Conservation (phyloP, 2,113 vertebrate species). For the Callospermophilus lateralis region DNA sequence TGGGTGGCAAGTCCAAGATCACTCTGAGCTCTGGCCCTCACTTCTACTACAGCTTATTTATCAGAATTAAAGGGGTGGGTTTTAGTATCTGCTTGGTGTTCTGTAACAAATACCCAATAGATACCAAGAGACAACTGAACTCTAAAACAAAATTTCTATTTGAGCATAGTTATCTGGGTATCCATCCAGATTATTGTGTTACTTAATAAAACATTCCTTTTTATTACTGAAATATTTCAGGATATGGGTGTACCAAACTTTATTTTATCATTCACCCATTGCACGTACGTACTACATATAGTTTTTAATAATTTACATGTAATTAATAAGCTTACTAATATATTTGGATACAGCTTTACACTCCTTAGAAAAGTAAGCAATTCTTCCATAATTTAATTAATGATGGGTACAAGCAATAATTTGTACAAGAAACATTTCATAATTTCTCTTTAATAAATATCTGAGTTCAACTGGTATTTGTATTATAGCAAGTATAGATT, state of each 20-base stretch:
- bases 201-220: neutral
- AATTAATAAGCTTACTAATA: neutral
- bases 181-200: neutral
- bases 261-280: neutral
- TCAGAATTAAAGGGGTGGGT: neutral
- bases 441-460: neutral
- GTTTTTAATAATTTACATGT: neutral
- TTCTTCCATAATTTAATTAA: neutral
- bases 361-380: neutral
- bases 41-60: neutral
- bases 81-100: neutral
- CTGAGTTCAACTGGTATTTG: neutral
- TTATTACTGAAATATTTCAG: neutral
- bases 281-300: neutral
- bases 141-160: neutral
- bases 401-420: neutral
- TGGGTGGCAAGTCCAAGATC: neutral
- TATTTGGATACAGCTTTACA: neutral
- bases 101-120: too few species aligned
- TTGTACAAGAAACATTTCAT: neutral
- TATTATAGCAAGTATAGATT: neutral
- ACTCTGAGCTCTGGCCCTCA: accelerated
- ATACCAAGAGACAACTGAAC: too few species aligned
- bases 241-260: neutral
- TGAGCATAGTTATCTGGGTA: neutral